Evolutionary conservation across 2,888 invertebrate genomes (phyloP), one percentile per base, ranked within the genome.

Genomic region (Eudasyphora cyanicolor): DNA sequence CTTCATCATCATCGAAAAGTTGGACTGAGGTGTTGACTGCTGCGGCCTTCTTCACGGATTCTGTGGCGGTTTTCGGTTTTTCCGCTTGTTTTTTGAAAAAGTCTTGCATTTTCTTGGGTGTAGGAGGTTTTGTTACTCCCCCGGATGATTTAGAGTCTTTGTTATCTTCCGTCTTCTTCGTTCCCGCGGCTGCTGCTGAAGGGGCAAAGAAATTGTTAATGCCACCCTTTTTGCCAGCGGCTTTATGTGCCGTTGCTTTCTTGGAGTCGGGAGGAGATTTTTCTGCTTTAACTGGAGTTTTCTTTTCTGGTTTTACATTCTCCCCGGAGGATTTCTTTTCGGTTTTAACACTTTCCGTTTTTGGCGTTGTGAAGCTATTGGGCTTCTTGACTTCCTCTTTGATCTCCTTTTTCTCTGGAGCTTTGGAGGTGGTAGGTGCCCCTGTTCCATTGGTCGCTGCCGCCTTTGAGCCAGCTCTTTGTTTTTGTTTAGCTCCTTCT

Each of bases 1-100:
- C 78, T 10, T 86, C 87, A 7, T 89, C 88, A 0, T 82, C 87
- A 0, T 85, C 87, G 51, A 91, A 91, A 2, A 91, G 80, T 80
- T 90, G 89, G 0, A 90, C 80, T 0, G 91, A 91, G 0, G 86
- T 87, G 79, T 91, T 89, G n/a, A 75, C 82, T 14, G 76, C 82
- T 80, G 85, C 49, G 7, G 79, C 79, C 24, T 75, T 79, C 74
- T 86, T 88, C 45, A 64, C 45, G 19, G 75, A 54, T 29, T 85
- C 84, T 3, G 83, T 51, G 6, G 75, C 1, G 35, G 71, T 17
- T 69, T 67, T 54, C 3, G 86, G 54, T 51, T 82, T 79, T 29
- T 86, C 79, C 2, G 81, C 17, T 81, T 86, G 85, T 49, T 86
- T 87, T 29, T 87, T 88, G 24, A 87, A 86, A 62, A 86, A 86